Percentiles rank a stretch among this genome's conserved stretches.
Evolutionary conservation across 2,888 invertebrate species (phyloP).

Genomic region (Leistus spinibarbis): DNA sequence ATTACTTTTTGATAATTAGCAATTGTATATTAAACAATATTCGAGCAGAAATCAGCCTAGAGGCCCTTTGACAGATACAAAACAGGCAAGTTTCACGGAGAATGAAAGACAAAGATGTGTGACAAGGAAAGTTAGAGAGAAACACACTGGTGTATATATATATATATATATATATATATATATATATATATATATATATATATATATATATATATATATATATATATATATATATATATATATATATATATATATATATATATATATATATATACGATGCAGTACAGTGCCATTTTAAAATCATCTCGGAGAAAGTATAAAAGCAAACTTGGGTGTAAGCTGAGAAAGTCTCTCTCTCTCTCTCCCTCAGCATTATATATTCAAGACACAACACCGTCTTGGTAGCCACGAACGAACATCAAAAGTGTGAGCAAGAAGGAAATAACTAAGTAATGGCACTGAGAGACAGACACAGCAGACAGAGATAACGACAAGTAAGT

Average conservation of each 20-base stretch:
- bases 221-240: too few relatives aligned
- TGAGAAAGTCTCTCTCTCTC: constrained; percentile 28
- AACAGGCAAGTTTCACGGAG: constrained; percentile 4
- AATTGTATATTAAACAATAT: too few relatives aligned
- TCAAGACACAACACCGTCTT: constrained; percentile 24
- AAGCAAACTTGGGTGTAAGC: constrained; percentile 28
- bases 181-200: too few relatives aligned
- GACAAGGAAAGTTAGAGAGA: not conserved
- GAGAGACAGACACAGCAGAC: constrained; percentile 7
- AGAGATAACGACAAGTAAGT: constrained; percentile 8
- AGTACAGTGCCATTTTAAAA: constrained; percentile 23
- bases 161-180: too few relatives aligned
- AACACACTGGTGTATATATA: too few relatives aligned
- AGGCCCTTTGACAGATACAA: not conserved
- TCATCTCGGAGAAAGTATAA: constrained; percentile 32
- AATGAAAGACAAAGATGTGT: not conserved
- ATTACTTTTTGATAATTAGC: too few relatives aligned
- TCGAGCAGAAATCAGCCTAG: not conserved
- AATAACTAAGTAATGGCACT: not conserved
- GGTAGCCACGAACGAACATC: not conserved
- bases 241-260: too few relatives aligned
- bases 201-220: too few relatives aligned
- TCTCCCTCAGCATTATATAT: constrained; percentile 31
- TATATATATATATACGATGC: not conserved
- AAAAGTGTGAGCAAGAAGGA: not conserved